Conservation (phyloP, 2,888 invertebrate species). For the Chorisops tibialis region DNA sequence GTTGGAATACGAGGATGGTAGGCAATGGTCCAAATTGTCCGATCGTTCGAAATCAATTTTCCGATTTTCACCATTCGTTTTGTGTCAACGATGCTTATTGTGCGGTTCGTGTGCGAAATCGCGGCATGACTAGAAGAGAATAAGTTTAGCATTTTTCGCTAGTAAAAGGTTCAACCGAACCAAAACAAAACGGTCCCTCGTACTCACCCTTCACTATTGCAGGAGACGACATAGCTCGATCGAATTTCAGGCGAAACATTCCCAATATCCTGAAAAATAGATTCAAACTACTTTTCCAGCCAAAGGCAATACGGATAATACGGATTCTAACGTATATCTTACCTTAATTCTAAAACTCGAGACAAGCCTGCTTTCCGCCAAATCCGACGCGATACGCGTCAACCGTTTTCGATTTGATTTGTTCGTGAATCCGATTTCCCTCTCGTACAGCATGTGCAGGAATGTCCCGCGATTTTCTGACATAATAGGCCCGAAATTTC, state of each 20-base stretch:
- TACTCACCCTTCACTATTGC: conserved; percentile 14
- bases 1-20: conserved; percentile 20
- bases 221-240: conserved; percentile 19
- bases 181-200: neutral
- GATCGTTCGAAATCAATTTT: conserved; percentile 17
- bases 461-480: neutral
- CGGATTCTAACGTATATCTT: too few relatives aligned
- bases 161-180: neutral
- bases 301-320: too few relatives aligned
- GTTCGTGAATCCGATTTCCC: conserved; percentile 15
- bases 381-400: neutral
- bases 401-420: neutral
- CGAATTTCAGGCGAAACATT: conserved; percentile 22
- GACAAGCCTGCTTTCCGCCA: conserved; percentile 14
- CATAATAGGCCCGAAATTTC: conserved; percentile 2
- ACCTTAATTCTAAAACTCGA: conserved; percentile 13
- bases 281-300: neutral
- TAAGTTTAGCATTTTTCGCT: neutral
- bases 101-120: conserved; percentile 22
- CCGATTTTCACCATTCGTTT: conserved; percentile 20
- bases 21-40: conserved; percentile 24
- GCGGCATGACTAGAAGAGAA: conserved; percentile 16
- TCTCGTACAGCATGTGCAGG: conserved; percentile 13
- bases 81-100: conserved; percentile 21
- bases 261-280: conserved; percentile 11